These are phyloP conservation scores for Sarcophaga caerulescens DNA, from an alignment of 2,888 invertebrate genomes.

Conservation along the genomic window DNA sequence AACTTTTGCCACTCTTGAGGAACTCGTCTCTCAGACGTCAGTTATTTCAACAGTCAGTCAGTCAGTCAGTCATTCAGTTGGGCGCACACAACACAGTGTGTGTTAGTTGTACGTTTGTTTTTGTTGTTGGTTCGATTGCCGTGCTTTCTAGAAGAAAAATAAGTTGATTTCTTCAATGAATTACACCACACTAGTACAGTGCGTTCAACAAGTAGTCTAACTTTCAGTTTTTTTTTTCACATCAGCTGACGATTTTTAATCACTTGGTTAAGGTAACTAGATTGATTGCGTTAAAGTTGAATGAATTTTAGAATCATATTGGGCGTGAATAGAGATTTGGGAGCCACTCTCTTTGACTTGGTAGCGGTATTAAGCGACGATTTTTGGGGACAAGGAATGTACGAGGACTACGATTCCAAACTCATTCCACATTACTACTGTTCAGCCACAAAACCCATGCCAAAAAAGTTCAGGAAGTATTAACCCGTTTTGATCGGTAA, in stretches of 20 bases:
- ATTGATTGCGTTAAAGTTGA: too few relatives aligned
- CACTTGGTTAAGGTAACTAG: too few relatives aligned
- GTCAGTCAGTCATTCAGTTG: background rate
- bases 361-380: too few relatives aligned
- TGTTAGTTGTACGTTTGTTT: background rate
- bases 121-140: constrained; percentile 8
- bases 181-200: constrained; percentile 1
- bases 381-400: too few relatives aligned
- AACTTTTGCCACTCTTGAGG: constrained; percentile 51
- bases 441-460: too few relatives aligned
- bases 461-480: too few relatives aligned
- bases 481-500: too few relatives aligned
- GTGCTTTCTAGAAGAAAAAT: background rate
- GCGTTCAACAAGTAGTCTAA: constrained; percentile 11
- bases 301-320: background rate
- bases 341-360: too few relatives aligned
- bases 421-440: too few relatives aligned
- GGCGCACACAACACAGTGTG: background rate
- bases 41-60: constrained; percentile 40
- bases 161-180: constrained; percentile 33
- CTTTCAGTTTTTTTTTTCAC: background rate
- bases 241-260: too few relatives aligned
- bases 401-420: too few relatives aligned
- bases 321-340: too few relatives aligned
- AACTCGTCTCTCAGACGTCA: constrained; percentile 45